These are phyloP conservation scores for Crepidodera aurea DNA, from an alignment of 2,888 invertebrate species.

Conservation along the genomic window DNA sequence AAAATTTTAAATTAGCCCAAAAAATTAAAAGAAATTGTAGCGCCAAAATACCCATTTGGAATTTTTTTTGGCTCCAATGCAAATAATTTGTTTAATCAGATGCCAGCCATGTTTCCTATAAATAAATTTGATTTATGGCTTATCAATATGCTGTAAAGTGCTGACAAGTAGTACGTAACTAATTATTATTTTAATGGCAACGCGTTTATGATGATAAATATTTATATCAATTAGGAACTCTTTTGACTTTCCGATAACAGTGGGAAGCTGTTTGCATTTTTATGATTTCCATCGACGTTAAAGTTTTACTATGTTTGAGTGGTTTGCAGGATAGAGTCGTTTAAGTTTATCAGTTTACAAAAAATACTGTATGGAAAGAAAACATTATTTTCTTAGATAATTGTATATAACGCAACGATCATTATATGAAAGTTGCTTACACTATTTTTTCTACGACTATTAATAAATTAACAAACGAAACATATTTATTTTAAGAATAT, in stretches of 20 bases:
- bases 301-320: slow-evolving; percentile 11
- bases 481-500: too few relatives aligned
- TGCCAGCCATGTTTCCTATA: slow-evolving; percentile 12
- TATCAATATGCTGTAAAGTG: slow-evolving; percentile 43
- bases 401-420: too few relatives aligned
- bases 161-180: slow-evolving; percentile 41
- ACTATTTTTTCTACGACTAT: too few relatives aligned
- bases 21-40: too few relatives aligned
- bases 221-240: slow-evolving; percentile 37
- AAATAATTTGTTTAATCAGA: slow-evolving; percentile 35
- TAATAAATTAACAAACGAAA: too few relatives aligned
- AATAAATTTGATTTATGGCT: slow-evolving; percentile 40
- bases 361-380: neutral
- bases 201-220: slow-evolving; percentile 43
- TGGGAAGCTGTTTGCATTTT: slow-evolving; percentile 36
- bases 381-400: too few relatives aligned
- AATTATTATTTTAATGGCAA: slow-evolving; percentile 45
- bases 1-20: too few relatives aligned
- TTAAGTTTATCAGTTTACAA: neutral
- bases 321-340: neutral
- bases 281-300: slow-evolving; percentile 26
- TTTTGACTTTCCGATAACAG: slow-evolving; percentile 39
- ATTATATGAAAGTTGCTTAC: too few relatives aligned
- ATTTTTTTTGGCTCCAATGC: neutral
- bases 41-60: too few relatives aligned